Conservation (phyloP, 1,140 invertebrate genomes). For the Leptinotarsa texana region DNA sequence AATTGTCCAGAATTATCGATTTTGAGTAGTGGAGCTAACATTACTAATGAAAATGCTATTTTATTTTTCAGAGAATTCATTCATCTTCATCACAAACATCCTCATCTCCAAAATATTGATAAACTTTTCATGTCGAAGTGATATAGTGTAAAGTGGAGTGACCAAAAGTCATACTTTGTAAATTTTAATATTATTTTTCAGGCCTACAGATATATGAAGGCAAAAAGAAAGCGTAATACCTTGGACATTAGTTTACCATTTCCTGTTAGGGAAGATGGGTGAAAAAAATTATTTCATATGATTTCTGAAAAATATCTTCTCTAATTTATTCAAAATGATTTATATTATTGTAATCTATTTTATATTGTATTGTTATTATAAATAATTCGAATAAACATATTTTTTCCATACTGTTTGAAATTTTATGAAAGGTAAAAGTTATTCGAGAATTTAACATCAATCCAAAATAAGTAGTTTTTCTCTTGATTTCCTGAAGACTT, state of each 20-base stretch:
- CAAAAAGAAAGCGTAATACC: constrained; percentile 46
- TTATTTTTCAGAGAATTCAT: constrained; percentile 49
- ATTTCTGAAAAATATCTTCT: not conserved
- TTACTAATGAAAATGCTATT: constrained; percentile 5
- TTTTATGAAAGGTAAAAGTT: too few species aligned
- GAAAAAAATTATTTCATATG: constrained; percentile 4
- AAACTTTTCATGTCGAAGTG: not conserved
- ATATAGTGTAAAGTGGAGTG: constrained; percentile 14
- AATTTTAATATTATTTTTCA: constrained; percentile 35
- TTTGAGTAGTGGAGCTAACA: too few species aligned
- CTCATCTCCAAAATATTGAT: constrained; percentile 27
- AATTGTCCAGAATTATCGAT: too few species aligned
- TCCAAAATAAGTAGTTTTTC: too few species aligned
- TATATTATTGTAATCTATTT: not conserved
- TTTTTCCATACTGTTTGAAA: not conserved
- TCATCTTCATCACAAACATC: constrained; percentile 49
- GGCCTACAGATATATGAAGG: constrained; percentile 49
- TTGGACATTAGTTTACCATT: constrained; percentile 43
- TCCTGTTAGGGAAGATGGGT: constrained; percentile 36
- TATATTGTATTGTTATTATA: constrained; percentile 10
- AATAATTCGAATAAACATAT: not conserved
- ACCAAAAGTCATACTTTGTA: constrained; percentile 1
- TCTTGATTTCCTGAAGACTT: too few species aligned
- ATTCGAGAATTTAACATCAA: too few species aligned
- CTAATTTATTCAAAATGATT: not conserved